Evolutionary conservation across 2,888 invertebrate genomes (phyloP).

Genomic region (Campoplex capitator): DNA sequence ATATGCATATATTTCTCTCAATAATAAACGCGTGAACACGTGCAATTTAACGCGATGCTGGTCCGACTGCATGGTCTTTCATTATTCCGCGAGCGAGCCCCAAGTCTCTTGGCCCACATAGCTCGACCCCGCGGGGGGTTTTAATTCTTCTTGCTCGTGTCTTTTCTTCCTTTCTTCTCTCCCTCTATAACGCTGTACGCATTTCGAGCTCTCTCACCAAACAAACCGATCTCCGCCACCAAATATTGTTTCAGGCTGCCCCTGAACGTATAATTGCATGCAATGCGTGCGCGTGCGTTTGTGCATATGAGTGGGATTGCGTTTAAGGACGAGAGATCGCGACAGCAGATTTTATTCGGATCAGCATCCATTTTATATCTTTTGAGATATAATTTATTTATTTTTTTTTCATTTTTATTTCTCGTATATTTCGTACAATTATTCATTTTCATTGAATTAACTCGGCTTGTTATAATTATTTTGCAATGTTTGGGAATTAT

Average conservation of each 20-base stretch:
- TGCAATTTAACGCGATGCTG: constrained; percentile 37
- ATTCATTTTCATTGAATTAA: neutral
- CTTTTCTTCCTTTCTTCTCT: constrained; percentile 28
- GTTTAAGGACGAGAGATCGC: neutral
- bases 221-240: constrained; percentile 50
- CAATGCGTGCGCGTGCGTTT: neutral
- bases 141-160: constrained; percentile 34
- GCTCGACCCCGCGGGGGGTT: constrained; percentile 44
- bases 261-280: constrained; percentile 25
- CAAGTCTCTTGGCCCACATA: constrained; percentile 59
- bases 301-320: neutral
- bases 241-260: constrained; percentile 63
- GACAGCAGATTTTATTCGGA: constrained; percentile 22
- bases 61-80: constrained; percentile 39
- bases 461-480: no score
- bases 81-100: constrained; percentile 51
- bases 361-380: neutral
- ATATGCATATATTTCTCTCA: neutral
- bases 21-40: constrained; percentile 14
- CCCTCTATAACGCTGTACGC: neutral
- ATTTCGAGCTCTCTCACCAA: constrained; percentile 41
- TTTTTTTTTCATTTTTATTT: neutral
- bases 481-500: neutral
- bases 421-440: neutral
- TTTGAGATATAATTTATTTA: no score